These are phyloP conservation scores for Eugnorisma glareosa DNA, from an alignment of 2,888 invertebrate species.

Conservation along the genomic window DNA sequence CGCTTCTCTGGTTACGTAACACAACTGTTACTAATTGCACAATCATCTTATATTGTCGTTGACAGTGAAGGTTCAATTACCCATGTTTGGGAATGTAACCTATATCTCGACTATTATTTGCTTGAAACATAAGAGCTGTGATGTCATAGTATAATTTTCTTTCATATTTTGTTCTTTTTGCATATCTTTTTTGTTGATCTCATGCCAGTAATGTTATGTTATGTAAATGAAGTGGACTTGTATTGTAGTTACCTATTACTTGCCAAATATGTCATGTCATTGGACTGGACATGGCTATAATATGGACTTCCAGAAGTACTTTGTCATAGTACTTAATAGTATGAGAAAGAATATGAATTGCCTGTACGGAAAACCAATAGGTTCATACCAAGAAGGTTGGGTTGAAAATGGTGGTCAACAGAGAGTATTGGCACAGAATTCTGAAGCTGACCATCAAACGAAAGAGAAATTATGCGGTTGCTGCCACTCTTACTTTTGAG, in stretches of 20 bases:
- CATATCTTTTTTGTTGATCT: constrained; percentile 28
- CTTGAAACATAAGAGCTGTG: constrained; percentile 41
- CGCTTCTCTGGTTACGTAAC: constrained; percentile 67
- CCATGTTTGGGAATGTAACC: constrained; percentile 61
- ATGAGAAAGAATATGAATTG: neutral
- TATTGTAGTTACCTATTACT: constrained; percentile 32
- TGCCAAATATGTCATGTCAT: constrained; percentile 29
- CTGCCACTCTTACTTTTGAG: constrained; percentile 43
- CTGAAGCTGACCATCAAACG: neutral
- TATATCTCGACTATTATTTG: constrained; percentile 52
- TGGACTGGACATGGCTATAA: neutral
- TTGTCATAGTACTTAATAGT: neutral
- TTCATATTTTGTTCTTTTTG: constrained; percentile 16
- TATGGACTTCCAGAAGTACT: neutral
- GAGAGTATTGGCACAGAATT: constrained; percentile 10
- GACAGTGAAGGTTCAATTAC: constrained; percentile 72
- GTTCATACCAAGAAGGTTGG: neutral
- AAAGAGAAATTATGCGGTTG: constrained; percentile 32
- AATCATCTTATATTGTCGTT: constrained; percentile 74
- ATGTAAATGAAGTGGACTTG: constrained; percentile 50
- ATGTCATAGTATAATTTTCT: constrained; percentile 33
- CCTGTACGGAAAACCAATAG: neutral
- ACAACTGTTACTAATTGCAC: constrained; percentile 71
- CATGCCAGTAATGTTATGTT: constrained; percentile 39
- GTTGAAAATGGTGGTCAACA: constrained; percentile 1